Conservation (phyloP, 1,140 invertebrate species). For the Plutomurus gul region DNA sequence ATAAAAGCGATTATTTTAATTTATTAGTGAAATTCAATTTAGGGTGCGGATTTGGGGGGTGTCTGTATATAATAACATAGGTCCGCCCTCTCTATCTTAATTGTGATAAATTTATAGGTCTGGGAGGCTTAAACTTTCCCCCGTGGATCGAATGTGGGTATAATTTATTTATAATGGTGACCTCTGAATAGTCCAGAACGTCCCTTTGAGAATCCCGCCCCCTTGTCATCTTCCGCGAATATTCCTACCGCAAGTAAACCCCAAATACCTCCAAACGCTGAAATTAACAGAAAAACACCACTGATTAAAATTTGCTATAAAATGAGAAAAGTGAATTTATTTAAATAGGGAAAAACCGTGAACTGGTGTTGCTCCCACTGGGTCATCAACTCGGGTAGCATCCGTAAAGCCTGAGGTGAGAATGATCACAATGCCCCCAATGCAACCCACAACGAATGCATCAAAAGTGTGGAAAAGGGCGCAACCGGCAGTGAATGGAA, state of each 20-base stretch:
- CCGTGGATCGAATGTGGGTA: no score
- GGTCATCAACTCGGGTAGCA: slow-evolving; percentile 79
- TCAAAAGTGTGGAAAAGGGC: slow-evolving; percentile 86
- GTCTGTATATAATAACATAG: neutral
- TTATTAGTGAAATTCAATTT: neutral
- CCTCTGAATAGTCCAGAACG: slow-evolving; percentile 79
- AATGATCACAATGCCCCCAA: slow-evolving; percentile 76
- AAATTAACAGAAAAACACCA: slow-evolving; percentile 8
- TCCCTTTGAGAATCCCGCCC: slow-evolving; percentile 76
- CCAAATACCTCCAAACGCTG: slow-evolving; percentile 64
- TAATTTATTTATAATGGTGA: no score
- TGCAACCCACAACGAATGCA: slow-evolving; percentile 76
- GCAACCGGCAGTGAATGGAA: slow-evolving; percentile 77
- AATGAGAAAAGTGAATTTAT: neutral
- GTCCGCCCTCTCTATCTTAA: neutral
- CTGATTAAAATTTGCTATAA: neutral
- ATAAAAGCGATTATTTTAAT: neutral
- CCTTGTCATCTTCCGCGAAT: slow-evolving; percentile 83
- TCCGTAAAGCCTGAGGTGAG: slow-evolving; percentile 74
- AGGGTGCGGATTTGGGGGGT: neutral
- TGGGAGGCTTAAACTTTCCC: no score
- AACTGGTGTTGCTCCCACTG: slow-evolving; percentile 85
- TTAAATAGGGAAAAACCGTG: slow-evolving; percentile 65
- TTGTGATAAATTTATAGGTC: no score
- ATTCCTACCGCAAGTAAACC: slow-evolving; percentile 85